Conservation (phyloP, 2,888 invertebrate species). For the Platycheirus albimanus region DNA sequence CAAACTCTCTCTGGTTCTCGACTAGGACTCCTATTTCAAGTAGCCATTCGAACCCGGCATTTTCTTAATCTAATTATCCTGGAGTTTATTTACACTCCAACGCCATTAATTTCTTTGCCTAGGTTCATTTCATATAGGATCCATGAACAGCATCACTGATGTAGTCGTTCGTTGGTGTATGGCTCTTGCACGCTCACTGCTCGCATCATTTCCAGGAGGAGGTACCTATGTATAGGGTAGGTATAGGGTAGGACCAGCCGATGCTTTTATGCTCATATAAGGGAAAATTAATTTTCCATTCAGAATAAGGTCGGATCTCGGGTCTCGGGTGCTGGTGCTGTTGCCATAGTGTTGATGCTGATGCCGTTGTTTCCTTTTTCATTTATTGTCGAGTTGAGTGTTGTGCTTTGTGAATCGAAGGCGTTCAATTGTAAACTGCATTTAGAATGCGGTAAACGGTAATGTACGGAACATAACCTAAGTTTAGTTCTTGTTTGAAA, state of each 20-base stretch:
- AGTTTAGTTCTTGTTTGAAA: slow-evolving; percentile 36
- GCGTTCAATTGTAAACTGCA: slow-evolving; percentile 69
- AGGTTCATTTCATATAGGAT: slow-evolving; percentile 12
- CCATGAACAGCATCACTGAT: slow-evolving; percentile 24
- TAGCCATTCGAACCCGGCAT: slow-evolving; percentile 50
- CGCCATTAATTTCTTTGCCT: slow-evolving; percentile 68
- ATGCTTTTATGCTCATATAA: slow-evolving; percentile 57
- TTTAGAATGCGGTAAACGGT: slow-evolving; percentile 60
- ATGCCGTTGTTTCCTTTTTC: slow-evolving; percentile 55
- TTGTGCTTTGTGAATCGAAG: slow-evolving; percentile 58
- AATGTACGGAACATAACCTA: slow-evolving; percentile 42
- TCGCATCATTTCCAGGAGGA: slow-evolving; percentile 57
- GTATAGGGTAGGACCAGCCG: not conserved
- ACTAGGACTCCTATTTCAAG: slow-evolving; percentile 57
- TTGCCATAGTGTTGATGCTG: slow-evolving; percentile 39
- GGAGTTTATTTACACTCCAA: slow-evolving; percentile 73
- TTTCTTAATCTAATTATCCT: slow-evolving; percentile 73
- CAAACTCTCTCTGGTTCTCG: not conserved
- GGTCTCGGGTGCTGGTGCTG: slow-evolving; percentile 34
- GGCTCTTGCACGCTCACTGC: slow-evolving; percentile 34
- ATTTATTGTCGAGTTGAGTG: slow-evolving; percentile 61
- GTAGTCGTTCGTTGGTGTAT: slow-evolving; percentile 12
- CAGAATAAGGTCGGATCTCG: slow-evolving; percentile 32
- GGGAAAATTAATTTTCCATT: slow-evolving; percentile 68
- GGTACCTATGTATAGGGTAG: too few species aligned